A percentile compares a stretch with the other conserved stretches of the same genome.
phyloP scores from a whole-genome alignment of 2,113 vertebrate species.

The Aegithalos caudatus region DNA sequence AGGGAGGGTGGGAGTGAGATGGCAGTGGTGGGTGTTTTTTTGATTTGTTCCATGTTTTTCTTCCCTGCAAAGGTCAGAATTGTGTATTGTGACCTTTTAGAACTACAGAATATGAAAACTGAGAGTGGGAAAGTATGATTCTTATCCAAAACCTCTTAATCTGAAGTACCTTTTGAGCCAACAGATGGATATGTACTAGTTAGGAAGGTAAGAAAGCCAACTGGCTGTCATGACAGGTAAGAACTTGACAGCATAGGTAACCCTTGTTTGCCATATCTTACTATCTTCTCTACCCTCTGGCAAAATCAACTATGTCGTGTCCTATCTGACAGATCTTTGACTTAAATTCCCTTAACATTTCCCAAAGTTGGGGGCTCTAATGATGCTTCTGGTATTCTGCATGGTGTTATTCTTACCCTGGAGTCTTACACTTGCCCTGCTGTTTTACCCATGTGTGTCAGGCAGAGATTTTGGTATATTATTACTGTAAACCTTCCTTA shows the following conservation, averaged over 20 bases:
- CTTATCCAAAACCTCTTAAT: background rate
- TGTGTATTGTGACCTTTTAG: background rate
- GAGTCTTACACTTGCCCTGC: background rate
- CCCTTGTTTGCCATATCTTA: background rate
- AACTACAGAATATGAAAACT: background rate
- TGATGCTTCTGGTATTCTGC: background rate
- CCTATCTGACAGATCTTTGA: background rate
- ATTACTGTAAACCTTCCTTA: background rate
- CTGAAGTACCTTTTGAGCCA: background rate
- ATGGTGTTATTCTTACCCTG: background rate
- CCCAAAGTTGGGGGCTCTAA: background rate
- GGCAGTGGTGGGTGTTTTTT: rapidly evolving
- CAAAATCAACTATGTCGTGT: background rate
- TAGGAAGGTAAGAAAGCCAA: background rate
- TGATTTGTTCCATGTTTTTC: background rate
- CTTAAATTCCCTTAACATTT: background rate
- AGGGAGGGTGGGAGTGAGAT: background rate
- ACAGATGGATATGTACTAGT: background rate
- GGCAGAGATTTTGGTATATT: background rate
- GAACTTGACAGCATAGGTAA: background rate
- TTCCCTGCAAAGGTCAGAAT: background rate
- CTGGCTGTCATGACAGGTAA: background rate
- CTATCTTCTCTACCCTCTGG: background rate
- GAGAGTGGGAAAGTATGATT: background rate
- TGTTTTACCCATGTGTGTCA: background rate